phyloP scores from a whole-genome alignment of 2,113 vertebrate species.

The Lanius collurio region DNA sequence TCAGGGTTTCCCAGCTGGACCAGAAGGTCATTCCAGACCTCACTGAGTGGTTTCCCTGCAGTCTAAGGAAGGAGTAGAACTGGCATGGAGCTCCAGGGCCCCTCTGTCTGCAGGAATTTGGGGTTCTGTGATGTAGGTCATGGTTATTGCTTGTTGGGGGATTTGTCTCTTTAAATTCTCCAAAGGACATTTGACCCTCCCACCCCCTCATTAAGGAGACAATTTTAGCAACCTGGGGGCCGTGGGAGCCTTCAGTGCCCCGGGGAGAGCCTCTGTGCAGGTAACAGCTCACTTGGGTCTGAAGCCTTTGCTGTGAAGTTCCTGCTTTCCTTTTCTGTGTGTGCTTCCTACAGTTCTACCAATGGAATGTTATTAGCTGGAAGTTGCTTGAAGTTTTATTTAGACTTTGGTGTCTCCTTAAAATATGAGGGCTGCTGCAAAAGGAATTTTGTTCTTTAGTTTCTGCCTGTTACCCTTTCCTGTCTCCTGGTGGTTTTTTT shows the following conservation, averaged over 20 bases:
- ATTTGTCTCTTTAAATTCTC: background rate
- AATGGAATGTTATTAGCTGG: background rate
- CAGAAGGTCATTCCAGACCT: background rate
- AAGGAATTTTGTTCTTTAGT: rapidly evolving
- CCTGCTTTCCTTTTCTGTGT: rapidly evolving
- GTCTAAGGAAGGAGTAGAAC: rapidly evolving
- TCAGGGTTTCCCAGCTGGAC: background rate
- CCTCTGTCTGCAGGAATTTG: background rate
- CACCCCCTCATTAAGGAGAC: background rate
- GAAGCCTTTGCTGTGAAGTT: background rate
- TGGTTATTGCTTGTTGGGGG: background rate
- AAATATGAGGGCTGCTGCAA: background rate
- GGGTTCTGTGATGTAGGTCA: background rate
- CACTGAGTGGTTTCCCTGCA: background rate
- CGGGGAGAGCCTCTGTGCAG: rapidly evolving
- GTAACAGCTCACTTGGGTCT: background rate
- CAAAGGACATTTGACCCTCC: background rate
- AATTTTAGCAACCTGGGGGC: rapidly evolving
- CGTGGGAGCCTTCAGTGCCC: rapidly evolving
- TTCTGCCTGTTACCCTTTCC: background rate
- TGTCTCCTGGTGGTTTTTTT: rapidly evolving
- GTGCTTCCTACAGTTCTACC: rapidly evolving
- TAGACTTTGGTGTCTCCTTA: background rate
- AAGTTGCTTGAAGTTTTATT: background rate
- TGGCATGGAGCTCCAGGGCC: rapidly evolving